A percentile compares a stretch with the other conserved stretches of the same genome.
phyloP scores from a whole-genome alignment of 2,888 invertebrate genomes.

The Sarcophaga carnaria region DNA sequence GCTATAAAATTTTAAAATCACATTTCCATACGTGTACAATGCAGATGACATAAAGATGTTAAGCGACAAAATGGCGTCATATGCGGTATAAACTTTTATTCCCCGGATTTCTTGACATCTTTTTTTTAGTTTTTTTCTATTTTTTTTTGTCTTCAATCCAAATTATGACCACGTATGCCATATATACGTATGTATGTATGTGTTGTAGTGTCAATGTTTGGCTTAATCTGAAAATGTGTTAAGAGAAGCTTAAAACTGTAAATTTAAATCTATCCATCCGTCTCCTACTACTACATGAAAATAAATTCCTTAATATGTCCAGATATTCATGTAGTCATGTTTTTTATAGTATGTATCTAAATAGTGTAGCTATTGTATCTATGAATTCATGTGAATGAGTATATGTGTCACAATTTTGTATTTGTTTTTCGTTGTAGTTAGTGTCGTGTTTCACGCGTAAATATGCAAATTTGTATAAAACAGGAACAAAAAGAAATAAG shows the following conservation, averaged over 20 bases:
- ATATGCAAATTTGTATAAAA: constrained; percentile 30
- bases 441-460: constrained; percentile 6
- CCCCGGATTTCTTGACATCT: not conserved
- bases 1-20: constrained; percentile 32
- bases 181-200: not conserved
- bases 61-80: constrained; percentile 67
- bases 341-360: too few relatives aligned
- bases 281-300: constrained; percentile 5
- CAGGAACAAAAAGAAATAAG: not conserved
- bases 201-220: not conserved
- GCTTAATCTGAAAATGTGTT: constrained; percentile 32
- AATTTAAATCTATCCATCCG: constrained; percentile 55
- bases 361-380: not conserved
- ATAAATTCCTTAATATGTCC: not conserved
- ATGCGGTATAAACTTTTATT: constrained; percentile 39
- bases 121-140: not conserved
- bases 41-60: constrained; percentile 64
- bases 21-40: constrained; percentile 18
- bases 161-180: constrained; percentile 28
- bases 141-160: constrained; percentile 4
- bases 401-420: not conserved
- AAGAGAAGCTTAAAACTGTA: constrained; percentile 59
- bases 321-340: not conserved
- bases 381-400: not conserved
- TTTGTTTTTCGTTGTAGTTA: constrained; percentile 7